phyloP scores from a whole-genome alignment of 2,797 vertebrate species.

The Tadarida brasiliensis region DNA sequence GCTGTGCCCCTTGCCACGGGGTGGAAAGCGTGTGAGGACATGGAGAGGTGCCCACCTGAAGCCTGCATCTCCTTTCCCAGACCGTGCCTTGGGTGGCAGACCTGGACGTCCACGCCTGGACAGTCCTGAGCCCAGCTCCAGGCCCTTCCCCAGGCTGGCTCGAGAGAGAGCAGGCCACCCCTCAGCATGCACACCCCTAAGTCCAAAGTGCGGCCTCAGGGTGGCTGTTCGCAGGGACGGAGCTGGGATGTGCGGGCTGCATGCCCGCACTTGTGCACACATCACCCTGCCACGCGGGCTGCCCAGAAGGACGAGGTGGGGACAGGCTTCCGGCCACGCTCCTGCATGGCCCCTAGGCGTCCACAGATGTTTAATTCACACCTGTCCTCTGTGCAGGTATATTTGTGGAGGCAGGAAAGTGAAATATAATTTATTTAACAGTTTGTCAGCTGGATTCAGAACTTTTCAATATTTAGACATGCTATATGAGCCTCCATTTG shows the following conservation, averaged over 20 bases:
- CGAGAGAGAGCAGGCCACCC: neutral
- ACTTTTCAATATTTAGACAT: constrained; percentile 65
- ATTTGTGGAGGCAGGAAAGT: neutral
- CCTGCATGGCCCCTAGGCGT: neutral
- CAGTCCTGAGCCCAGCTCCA: neutral
- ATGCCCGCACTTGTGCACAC: neutral
- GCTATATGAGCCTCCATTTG: constrained; percentile 26
- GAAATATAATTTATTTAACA: constrained; percentile 15
- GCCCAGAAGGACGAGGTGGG: too few relatives aligned
- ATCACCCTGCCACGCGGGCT: neutral
- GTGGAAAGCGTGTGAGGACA: neutral
- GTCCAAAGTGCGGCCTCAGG: neutral
- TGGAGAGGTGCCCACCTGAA: neutral
- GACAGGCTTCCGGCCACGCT: neutral
- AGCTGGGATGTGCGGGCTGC: neutral
- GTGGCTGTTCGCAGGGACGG: neutral
- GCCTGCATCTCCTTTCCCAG: neutral
- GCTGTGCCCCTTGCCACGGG: neutral
- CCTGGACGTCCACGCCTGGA: neutral
- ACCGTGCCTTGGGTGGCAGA: neutral
- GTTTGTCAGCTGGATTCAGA: constrained; percentile 2
- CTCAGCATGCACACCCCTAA: neutral
- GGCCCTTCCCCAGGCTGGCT: neutral
- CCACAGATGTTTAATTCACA: neutral
- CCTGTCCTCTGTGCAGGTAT: neutral